Percentiles rank a stretch among this genome's conserved stretches.
These are phyloP conservation scores for Samia ricini DNA, from an alignment of 1,140 invertebrate genomes.

Conservation along the genomic window DNA sequence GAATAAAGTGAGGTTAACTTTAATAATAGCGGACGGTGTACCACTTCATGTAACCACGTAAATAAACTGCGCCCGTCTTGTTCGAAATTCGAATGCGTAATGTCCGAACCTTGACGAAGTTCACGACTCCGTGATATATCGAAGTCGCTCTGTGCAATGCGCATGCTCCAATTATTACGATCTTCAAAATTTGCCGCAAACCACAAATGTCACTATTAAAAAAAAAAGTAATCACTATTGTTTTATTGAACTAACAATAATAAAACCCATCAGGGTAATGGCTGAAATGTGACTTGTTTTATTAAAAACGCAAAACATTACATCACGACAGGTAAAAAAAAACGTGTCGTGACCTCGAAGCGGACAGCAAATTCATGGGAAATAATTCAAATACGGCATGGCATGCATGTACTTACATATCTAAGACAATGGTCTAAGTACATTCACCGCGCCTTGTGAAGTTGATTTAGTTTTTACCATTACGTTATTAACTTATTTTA, in stretches of 20 bases:
- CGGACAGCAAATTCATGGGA: conserved; percentile 58
- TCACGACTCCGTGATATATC: conserved; percentile 31
- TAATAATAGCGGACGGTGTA: conserved; percentile 47
- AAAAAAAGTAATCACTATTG: neutral
- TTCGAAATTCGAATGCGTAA: neutral
- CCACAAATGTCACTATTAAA: neutral
- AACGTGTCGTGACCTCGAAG: conserved; percentile 58
- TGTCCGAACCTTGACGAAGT: conserved; percentile 19
- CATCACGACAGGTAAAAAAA: conserved; percentile 61
- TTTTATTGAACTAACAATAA: neutral
- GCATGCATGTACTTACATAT: neutral
- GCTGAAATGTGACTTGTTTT: conserved; percentile 18
- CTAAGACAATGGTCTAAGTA: conserved; percentile 46
- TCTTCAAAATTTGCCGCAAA: conserved; percentile 21
- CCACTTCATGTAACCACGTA: conserved; percentile 38
- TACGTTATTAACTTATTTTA: no score
- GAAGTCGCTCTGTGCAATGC: conserved; percentile 9
- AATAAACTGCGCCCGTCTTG: conserved; percentile 45
- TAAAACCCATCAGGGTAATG: neutral
- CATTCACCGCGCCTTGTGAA: neutral
- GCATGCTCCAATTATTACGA: conserved; percentile 31
- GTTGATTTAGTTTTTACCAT: conserved; percentile 8
- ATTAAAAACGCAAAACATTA: conserved; percentile 43
- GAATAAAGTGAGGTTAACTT: conserved; percentile 55
- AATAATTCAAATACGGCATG: conserved; percentile 30